Evolutionary conservation across 2,113 vertebrate genomes (phyloP), one percentile per base, ranked within the genome.

Genomic region (Carassius gibelio): DNA sequence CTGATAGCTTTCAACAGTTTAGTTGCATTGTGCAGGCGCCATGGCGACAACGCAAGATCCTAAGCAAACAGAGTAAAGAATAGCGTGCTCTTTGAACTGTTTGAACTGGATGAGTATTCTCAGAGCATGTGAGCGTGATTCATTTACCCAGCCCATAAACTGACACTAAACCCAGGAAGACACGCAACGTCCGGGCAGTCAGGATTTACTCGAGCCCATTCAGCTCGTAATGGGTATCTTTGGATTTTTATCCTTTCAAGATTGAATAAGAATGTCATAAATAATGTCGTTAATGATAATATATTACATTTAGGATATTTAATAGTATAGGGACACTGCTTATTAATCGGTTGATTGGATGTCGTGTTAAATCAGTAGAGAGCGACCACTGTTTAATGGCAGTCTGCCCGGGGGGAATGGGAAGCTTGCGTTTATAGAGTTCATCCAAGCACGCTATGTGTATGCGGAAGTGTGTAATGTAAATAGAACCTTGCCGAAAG

Each of bases 371-470:
- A 42, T 34, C 57, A 42, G 42, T 1, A 84, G 81, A 91, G 91
- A 92, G 87, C 90, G 90, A 90, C 82, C 89, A 90, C 83, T 90
- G 89, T 92, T 93, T 90, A 87, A 90, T 88, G 89, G 84, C 90
- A 86, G 48, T 68, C 87, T 90, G 90, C 91, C 93, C 90, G 82
- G 85, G 59, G 92, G 92, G 93, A 91, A 78, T 11, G 82, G 8
- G 88, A 89, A 90, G 89, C 87, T 89, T 88, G 91, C 88, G 87
- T 91, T 90, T 89, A 92, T 90, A 90, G 90, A 91, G 89, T 92
- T 88, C 90, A 91, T 91, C 91, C 92, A 91, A 86, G 91, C 94
- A 94, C 92, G 93, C 93, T 90, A 94, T 93, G 92, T 90, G 91
- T 92, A 91, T 93, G 91, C 89, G 90, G 87, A 91, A 93, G 92